These are phyloP conservation scores for Chironomus tentans DNA, from an alignment of 2,888 invertebrate species.

Conservation along the genomic window DNA sequence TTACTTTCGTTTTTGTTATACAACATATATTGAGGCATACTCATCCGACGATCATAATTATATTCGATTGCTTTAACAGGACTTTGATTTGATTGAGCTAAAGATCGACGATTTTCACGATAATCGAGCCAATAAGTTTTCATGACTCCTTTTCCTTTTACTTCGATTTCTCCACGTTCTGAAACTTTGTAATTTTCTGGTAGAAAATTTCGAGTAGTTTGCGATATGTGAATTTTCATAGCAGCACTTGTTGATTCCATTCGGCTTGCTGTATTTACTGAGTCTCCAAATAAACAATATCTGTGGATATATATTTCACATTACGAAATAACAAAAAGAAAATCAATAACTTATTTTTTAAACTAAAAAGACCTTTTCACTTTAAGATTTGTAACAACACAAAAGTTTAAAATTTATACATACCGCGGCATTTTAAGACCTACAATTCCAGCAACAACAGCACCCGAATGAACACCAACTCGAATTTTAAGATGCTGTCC, in stretches of 20 bases:
- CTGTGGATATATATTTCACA: constrained; percentile 21
- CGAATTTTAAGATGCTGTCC: constrained; percentile 72
- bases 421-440: constrained; percentile 84
- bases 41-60: constrained; percentile 13
- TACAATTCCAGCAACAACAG: constrained; percentile 88
- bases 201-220: constrained; percentile 71
- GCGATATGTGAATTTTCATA: constrained; percentile 92
- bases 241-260: constrained; percentile 91
- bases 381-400: too few relatives aligned
- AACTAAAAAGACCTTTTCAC: too few relatives aligned
- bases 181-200: constrained; percentile 63
- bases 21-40: constrained; percentile 35
- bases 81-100: constrained; percentile 30
- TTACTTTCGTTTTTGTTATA: constrained; percentile 39
- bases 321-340: too few relatives aligned
- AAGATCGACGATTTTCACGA: constrained; percentile 45
- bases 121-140: constrained; percentile 82
- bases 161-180: constrained; percentile 75
- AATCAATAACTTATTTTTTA: too few relatives aligned
- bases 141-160: constrained; percentile 87
- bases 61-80: constrained; percentile 29
- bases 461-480: constrained; percentile 83
- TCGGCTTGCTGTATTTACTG: constrained; percentile 81
- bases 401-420: neutral
- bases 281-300: constrained; percentile 81